Conservation (phyloP, 2,113 vertebrate species). For the Thamnophis sirtalis region DNA sequence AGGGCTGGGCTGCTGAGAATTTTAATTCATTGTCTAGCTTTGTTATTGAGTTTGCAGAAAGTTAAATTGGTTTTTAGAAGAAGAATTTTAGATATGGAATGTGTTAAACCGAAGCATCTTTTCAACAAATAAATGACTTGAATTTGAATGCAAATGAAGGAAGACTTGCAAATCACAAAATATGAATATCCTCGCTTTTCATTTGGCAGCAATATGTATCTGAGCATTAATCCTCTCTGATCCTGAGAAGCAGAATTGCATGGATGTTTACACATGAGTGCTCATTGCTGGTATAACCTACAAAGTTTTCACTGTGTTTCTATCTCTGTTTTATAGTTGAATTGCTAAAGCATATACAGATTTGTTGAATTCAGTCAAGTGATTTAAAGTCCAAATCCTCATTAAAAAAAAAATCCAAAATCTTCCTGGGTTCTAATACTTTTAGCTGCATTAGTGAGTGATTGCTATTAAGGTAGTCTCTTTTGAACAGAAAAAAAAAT, state of each 20-base stretch:
- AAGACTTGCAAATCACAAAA: slow-evolving; percentile 48
- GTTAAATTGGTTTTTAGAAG: slow-evolving; percentile 42
- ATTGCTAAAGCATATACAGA: slow-evolving; percentile 9
- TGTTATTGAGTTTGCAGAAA: slow-evolving; percentile 31
- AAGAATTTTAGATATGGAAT: slow-evolving; percentile 40
- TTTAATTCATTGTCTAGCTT: slow-evolving; percentile 40
- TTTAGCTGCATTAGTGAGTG: neutral
- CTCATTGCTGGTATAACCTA: neutral
- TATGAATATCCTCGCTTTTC: slow-evolving; percentile 46
- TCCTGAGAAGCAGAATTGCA: slow-evolving; percentile 48
- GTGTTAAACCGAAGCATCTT: slow-evolving; percentile 50
- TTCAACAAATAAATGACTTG: slow-evolving; percentile 44
- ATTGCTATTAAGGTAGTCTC: neutral
- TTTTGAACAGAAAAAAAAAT: neutral
- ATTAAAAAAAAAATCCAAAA: slow-evolving; percentile 2
- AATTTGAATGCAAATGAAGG: slow-evolving; percentile 47
- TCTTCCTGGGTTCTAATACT: neutral
- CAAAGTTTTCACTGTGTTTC: slow-evolving; percentile 21
- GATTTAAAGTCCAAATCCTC: neutral
- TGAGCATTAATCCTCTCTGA: slow-evolving; percentile 53
- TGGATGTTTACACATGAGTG: slow-evolving; percentile 36
- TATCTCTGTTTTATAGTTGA: slow-evolving; percentile 19
- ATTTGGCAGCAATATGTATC: slow-evolving; percentile 59
- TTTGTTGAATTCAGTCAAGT: neutral
- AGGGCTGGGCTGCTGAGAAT: slow-evolving; percentile 7